A percentile compares a stretch with the other conserved stretches of the same genome.
Evolutionary conservation across 2,797 vertebrate genomes (phyloP).

Genomic region (Pseudochirops cupreus): DNA sequence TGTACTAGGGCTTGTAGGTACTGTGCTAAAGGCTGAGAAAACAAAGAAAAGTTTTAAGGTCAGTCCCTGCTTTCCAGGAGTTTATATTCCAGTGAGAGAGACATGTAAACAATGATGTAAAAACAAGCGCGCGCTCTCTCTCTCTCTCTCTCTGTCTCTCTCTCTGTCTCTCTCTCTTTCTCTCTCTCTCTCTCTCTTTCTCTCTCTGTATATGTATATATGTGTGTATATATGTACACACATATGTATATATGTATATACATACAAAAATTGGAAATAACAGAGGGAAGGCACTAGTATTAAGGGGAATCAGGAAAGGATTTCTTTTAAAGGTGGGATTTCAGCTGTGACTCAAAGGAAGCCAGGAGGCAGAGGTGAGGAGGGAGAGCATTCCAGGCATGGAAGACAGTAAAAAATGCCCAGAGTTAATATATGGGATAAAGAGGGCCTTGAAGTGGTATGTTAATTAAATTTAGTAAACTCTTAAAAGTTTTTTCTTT

Average conservation of each 20-base stretch:
- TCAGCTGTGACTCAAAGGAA: background rate
- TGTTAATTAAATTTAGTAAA: background rate
- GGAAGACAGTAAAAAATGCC: background rate
- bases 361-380: background rate
- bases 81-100: background rate
- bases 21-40: background rate
- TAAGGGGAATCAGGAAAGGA: background rate
- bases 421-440: background rate
- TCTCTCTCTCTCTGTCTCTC: too few species aligned
- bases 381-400: background rate
- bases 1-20: background rate
- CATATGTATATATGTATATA: background rate
- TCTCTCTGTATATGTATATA: too few species aligned
- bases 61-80: background rate
- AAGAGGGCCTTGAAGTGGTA: background rate
- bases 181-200: too few species aligned
- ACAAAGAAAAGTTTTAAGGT: background rate
- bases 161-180: too few species aligned
- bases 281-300: background rate
- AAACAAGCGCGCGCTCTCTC: background rate
- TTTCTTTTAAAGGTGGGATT: background rate
- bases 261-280: background rate
- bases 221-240: background rate
- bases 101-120: background rate
- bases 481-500: background rate